phyloP scores from a whole-genome alignment of 64 coral and sea anemone species.

The Montipora foliosa region DNA sequence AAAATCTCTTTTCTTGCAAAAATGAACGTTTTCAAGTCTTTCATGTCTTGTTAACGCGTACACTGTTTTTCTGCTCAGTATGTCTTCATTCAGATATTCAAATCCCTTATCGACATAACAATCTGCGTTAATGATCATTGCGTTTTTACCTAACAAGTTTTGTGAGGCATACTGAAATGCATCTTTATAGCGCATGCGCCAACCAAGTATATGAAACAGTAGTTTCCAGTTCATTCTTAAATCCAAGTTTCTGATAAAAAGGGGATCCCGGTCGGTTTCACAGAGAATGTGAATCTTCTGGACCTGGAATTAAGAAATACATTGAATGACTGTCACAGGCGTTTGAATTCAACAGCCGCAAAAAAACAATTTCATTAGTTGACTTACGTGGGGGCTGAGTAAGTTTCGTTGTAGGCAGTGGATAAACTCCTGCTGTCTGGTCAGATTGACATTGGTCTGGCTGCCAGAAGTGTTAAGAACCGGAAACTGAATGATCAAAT shows the following conservation, averaged over 20 bases:
- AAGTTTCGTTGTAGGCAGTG: conserved; percentile 75
- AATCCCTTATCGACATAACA: conserved; percentile 92
- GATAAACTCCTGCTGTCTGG: conserved; percentile 76
- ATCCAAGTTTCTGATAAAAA: conserved; percentile 59
- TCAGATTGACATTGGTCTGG: background rate
- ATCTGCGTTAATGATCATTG: conserved; percentile 89
- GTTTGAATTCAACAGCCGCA: too few relatives aligned
- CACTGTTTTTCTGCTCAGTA: conserved; percentile 54
- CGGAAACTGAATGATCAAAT: conserved; percentile 88
- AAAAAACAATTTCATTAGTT: background rate
- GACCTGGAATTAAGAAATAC: conserved; percentile 58
- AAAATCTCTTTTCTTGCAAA: conserved; percentile 75
- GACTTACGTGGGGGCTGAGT: conserved; percentile 70
- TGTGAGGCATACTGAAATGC: conserved; percentile 78
- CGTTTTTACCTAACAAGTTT: conserved; percentile 64
- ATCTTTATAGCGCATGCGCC: conserved; percentile 84
- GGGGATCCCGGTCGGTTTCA: conserved; percentile 56
- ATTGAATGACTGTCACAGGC: background rate
- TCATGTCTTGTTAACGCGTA: conserved; percentile 96
- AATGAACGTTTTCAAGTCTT: conserved; percentile 21
- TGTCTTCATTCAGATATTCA: conserved; percentile 56
- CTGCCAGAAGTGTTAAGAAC: conserved; percentile 25
- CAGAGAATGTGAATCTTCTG: conserved; percentile 76
- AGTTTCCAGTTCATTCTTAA: conserved; percentile 54
- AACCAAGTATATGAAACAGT: conserved; percentile 21